Conservation (phyloP, 2,113 vertebrate species). For the Emydura subglobosa region DNA sequence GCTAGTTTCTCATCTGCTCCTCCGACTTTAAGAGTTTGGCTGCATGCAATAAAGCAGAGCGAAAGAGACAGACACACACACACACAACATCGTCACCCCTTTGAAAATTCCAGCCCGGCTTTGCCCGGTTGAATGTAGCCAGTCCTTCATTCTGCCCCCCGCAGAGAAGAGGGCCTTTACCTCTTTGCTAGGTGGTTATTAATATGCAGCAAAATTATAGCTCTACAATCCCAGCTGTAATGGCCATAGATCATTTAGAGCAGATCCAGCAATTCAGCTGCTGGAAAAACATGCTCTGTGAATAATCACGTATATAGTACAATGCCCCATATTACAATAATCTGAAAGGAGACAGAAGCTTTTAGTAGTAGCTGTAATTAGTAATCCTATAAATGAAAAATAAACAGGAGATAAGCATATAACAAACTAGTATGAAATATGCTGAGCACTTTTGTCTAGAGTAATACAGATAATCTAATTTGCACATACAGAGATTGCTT, state of each 20-base stretch:
- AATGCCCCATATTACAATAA: slow-evolving; percentile 57
- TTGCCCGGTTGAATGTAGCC: slow-evolving; percentile 8
- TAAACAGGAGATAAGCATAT: slow-evolving; percentile 46
- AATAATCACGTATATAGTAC: slow-evolving; percentile 55
- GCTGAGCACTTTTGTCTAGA: background rate
- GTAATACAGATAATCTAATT: slow-evolving; percentile 16
- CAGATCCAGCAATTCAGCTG: slow-evolving; percentile 70
- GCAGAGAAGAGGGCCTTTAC: slow-evolving; percentile 69
- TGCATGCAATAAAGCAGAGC: background rate
- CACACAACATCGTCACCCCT: background rate
- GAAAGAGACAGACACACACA: background rate
- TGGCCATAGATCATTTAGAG: slow-evolving; percentile 73
- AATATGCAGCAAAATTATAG: slow-evolving; percentile 80
- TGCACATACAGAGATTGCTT: slow-evolving; percentile 10
- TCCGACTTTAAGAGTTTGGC: background rate
- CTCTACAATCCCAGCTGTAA: slow-evolving; percentile 58
- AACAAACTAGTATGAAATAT: background rate
- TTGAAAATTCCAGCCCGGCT: background rate
- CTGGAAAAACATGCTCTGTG: slow-evolving; percentile 59
- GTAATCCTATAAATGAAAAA: slow-evolving; percentile 55
- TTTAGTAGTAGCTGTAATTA: slow-evolving; percentile 46
- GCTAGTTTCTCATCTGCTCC: background rate
- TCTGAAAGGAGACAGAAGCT: slow-evolving; percentile 54
- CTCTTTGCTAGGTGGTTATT: slow-evolving; percentile 76
- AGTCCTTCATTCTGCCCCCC: slow-evolving; percentile 52